Evolutionary conservation across 2,888 invertebrate genomes (phyloP).

Genomic region (Marasmarcha lunaedactyla): DNA sequence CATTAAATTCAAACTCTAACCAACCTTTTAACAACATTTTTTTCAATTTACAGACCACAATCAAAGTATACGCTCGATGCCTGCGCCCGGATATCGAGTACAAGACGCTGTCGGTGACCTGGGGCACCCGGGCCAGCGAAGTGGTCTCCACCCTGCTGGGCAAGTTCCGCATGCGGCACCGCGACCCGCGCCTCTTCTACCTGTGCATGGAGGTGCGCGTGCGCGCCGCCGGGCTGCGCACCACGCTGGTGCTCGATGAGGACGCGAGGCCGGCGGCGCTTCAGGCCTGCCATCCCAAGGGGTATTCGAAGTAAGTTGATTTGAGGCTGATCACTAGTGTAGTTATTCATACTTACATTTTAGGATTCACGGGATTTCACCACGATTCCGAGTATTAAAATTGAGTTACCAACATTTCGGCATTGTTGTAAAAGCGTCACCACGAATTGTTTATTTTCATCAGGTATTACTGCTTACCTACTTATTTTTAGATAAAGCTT

Average conservation of each 20-base stretch:
- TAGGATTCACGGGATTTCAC: slow-evolving; percentile 2
- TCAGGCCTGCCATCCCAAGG: slow-evolving; percentile 93
- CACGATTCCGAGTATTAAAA: too few relatives aligned
- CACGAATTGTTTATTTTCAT: too few relatives aligned
- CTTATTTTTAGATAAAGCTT: too few relatives aligned
- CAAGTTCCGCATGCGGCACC: slow-evolving; percentile 91
- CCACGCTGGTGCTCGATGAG: slow-evolving; percentile 86
- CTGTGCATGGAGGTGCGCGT: slow-evolving; percentile 95
- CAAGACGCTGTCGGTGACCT: slow-evolving; percentile 91
- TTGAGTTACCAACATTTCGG: too few relatives aligned
- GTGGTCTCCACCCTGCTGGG: slow-evolving; percentile 86
- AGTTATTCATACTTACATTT: too few relatives aligned
- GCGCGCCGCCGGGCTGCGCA: slow-evolving; percentile 83
- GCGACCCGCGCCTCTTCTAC: slow-evolving; percentile 93
- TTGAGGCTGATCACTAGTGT: too few relatives aligned
- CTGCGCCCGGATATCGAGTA: slow-evolving; percentile 94
- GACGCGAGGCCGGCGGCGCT: slow-evolving; percentile 91
- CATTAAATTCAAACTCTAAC: too few relatives aligned
- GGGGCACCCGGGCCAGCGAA: slow-evolving; percentile 89
- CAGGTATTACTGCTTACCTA: too few relatives aligned
- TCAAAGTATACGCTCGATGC: slow-evolving; percentile 91
- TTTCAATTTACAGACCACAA: slow-evolving; percentile 78
- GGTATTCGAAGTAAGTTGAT: slow-evolving; percentile 89
- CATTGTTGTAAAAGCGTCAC: too few relatives aligned
- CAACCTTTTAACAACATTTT: too few relatives aligned